phyloP scores from a whole-genome alignment of 2,888 invertebrate genomes.

The Lithophane semibrunnea region DNA sequence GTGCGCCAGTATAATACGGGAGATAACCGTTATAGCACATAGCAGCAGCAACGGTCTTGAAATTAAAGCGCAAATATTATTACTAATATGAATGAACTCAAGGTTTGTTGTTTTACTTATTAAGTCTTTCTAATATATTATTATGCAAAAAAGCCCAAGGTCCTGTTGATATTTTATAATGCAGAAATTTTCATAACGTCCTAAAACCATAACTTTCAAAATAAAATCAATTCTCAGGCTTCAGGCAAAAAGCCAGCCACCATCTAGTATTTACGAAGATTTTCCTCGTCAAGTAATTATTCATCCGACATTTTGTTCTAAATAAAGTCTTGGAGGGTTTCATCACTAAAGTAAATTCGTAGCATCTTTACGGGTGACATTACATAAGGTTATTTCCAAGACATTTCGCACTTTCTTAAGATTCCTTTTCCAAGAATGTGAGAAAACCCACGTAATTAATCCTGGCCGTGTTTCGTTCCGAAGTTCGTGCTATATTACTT shows the following conservation, averaged over 20 bases:
- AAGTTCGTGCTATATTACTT: constrained; percentile 54
- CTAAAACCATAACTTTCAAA: not conserved
- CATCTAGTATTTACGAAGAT: constrained; percentile 24
- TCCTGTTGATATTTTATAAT: not conserved
- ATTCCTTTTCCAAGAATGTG: constrained; percentile 62
- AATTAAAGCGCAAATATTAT: constrained; percentile 63
- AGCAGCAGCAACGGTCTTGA: constrained; percentile 56
- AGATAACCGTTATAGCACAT: constrained; percentile 71
- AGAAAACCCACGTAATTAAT: constrained; percentile 63
- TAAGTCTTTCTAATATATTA: not conserved
- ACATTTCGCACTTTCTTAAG: constrained; percentile 60
- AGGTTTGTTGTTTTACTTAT: constrained; percentile 20
- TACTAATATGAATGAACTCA: constrained; percentile 24
- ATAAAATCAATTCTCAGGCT: constrained; percentile 5
- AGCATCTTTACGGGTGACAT: constrained; percentile 40
- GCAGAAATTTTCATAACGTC: not conserved
- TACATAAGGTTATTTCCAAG: constrained; percentile 52
- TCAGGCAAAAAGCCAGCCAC: not conserved
- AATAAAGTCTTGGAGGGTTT: constrained; percentile 42
- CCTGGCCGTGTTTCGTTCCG: constrained; percentile 54
- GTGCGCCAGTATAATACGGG: constrained; percentile 70
- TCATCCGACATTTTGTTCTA: constrained; percentile 36
- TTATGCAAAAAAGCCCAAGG: not conserved
- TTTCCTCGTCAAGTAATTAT: constrained; percentile 40
- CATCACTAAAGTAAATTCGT: constrained; percentile 47